Evolutionary conservation across 2,888 invertebrate species (phyloP), one percentile per base, ranked within the genome.

Genomic region (Standfussiana lucernea): DNA sequence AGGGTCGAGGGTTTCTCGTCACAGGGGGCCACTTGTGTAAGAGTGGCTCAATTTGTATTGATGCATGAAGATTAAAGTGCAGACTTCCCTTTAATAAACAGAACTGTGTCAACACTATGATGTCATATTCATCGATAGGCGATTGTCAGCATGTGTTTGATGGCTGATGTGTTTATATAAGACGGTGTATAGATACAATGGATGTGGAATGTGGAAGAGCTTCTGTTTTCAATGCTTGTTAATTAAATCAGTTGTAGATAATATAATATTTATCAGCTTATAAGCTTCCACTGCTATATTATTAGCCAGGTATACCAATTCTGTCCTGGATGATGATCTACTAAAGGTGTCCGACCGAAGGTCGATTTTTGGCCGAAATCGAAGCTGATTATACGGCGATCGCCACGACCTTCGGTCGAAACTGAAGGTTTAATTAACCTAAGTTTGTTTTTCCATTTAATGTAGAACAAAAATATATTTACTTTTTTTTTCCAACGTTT

Each of bases 21-120:
- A 83, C 85, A 81, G 89, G 90, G 90, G 90, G 87, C 88, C 90
- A 91, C 91, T 91, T 89, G 85, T 72, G 82, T 79, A 77, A 80
- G 86, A 89, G 87, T 90, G 88, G 88, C 88, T 88, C 90, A 86
- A 89, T 91, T 84, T 85, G 84, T 84, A 86, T 76, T 83, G 86
- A 86, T 86, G 79, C 79, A 79, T 86, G 82, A 81, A 84, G 85
- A 85, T 85, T 85, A 77, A 75, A 85, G 85, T 83, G 79, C 72
- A 75, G 76, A 85, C 76, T 77, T 79, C 84, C 82, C 82, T 84
- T 70, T 13, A 64, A 69, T 79, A 75, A 76, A 84, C 65, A 84
- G 40, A 70, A 77, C 66, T 77, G 84, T 84, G 77, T 84, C 77
- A 84, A 84, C 83, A 75, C 64, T 2, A 75, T 50, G 32, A 71